Percentiles rank a stretch among this genome's conserved stretches.
Conservation (phyloP, 2,797 vertebrate genomes). For the Tapirus indicus region DNA sequence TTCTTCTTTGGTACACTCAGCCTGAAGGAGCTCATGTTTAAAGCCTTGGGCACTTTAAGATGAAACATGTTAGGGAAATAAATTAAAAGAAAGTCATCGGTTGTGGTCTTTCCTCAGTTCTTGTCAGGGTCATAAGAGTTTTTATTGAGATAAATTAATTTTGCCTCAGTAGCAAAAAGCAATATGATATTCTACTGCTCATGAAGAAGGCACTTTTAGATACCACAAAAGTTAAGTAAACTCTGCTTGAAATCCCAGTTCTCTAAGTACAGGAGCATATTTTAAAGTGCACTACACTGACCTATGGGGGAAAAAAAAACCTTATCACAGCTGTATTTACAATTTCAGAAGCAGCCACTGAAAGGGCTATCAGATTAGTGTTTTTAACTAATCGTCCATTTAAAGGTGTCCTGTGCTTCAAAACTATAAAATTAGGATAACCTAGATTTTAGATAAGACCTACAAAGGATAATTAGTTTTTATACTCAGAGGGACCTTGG, state of each 20-base stretch:
- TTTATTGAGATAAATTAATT: conserved; percentile 40
- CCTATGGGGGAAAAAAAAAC: neutral
- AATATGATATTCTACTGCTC: neutral
- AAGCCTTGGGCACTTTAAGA: neutral
- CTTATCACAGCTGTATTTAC: neutral
- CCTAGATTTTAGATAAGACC: conserved; percentile 62
- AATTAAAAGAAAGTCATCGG: neutral
- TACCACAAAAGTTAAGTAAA: neutral
- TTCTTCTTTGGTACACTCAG: neutral
- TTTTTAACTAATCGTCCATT: conserved; percentile 58
- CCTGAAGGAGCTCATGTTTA: conserved; percentile 5
- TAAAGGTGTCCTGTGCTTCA: conserved; percentile 43
- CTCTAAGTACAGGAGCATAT: neutral
- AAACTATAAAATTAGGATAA: conserved; percentile 59
- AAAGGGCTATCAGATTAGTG: neutral
- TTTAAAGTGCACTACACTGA: neutral
- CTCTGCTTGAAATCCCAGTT: neutral
- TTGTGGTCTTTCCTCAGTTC: neutral
- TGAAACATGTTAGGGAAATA: neutral
- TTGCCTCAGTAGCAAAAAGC: conserved; percentile 35
- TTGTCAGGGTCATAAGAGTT: neutral
- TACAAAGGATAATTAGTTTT: conserved; percentile 72
- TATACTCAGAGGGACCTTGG: conserved; percentile 39
- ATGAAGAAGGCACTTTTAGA: neutral
- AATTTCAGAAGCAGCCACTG: neutral